These are phyloP conservation scores for Gorsachius goisagi DNA, from an alignment of 2,113 vertebrate species.

Conservation along the genomic window DNA sequence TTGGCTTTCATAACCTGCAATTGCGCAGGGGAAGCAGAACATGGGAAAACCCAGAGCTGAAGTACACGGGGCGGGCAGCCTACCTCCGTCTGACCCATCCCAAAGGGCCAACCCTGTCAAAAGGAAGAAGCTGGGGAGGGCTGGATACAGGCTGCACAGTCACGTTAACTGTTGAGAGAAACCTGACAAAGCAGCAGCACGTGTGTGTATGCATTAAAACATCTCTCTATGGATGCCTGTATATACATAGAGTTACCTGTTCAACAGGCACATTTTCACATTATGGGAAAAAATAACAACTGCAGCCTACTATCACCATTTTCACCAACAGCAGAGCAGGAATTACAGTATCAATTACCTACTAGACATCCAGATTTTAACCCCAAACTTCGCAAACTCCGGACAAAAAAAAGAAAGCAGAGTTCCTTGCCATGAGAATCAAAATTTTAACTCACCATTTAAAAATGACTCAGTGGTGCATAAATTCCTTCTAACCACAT, in stretches of 20 bases:
- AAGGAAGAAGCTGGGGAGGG: not conserved
- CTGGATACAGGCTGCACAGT: not conserved
- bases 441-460: not conserved
- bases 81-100: not conserved
- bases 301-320: not conserved
- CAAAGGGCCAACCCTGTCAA: rapidly evolving
- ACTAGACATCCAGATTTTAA: not conserved
- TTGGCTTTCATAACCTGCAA: not conserved
- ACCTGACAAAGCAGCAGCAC: not conserved
- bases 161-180: not conserved
- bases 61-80: rapidly evolving
- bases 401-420: not conserved
- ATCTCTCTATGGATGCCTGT: not conserved
- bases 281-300: not conserved
- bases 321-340: not conserved
- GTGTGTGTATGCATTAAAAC: not conserved
- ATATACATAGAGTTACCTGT: not conserved
- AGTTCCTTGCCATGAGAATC: not conserved
- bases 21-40: not conserved
- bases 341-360: not conserved
- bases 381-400: not conserved
- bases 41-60: not conserved
- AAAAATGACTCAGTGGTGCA: not conserved
- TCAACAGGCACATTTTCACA: not conserved
- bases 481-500: not conserved